Conservation (phyloP, 2,888 invertebrate genomes). For the Oxystoma pomonae region DNA sequence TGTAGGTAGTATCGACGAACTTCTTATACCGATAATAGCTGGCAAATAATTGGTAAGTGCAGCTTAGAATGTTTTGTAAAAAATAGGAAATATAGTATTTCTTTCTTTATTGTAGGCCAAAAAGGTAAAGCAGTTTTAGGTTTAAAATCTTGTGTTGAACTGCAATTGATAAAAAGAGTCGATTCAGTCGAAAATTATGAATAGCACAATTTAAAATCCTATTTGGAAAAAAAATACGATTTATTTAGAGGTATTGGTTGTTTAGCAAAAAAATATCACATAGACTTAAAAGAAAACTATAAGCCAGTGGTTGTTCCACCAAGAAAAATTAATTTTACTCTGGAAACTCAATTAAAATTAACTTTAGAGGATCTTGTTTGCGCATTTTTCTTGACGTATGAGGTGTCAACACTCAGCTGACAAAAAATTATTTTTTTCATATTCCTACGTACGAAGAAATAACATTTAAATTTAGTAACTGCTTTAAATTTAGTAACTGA, state of each 20-base stretch:
- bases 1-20: neutral
- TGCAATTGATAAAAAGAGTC: neutral
- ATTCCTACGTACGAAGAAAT: neutral
- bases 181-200: neutral
- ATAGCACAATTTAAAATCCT: neutral
- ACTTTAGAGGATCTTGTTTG: conserved; percentile 1
- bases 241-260: conserved; percentile 16
- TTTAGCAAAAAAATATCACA: conserved; percentile 14
- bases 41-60: neutral
- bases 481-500: too few species aligned
- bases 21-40: neutral
- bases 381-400: neutral
- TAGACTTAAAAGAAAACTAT: conserved; percentile 14
- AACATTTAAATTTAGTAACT: too few species aligned
- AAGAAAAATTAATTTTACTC: conserved; percentile 13
- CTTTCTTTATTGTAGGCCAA: neutral
- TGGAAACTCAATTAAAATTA: conserved; percentile 12
- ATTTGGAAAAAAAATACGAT: neutral
- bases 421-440: neutral
- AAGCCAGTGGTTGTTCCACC: conserved; percentile 14
- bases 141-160: neutral
- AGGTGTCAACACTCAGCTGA: neutral
- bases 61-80: too few species aligned
- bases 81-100: neutral
- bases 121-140: neutral